Evolutionary conservation across 1,140 invertebrate species (phyloP).

Genomic region (Wiebesia pumilae): DNA sequence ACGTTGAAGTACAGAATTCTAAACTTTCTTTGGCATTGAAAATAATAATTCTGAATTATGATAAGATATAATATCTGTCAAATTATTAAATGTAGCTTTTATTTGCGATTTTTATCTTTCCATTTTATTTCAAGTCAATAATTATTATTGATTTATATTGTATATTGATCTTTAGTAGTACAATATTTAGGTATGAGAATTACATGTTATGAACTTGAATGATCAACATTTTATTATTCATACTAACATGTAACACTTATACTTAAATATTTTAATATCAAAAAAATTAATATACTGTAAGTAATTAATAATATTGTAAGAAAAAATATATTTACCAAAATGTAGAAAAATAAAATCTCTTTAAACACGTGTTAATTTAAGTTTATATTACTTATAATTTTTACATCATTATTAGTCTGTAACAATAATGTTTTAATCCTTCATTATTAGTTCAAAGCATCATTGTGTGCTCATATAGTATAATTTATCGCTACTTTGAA

Average conservation of each 20-base stretch:
- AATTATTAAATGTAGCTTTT: not conserved
- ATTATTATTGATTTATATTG: not conserved
- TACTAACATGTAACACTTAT: no score
- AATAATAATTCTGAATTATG: not conserved
- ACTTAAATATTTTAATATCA: no score
- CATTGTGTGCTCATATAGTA: not conserved
- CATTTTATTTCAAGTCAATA: not conserved
- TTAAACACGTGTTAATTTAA: not conserved
- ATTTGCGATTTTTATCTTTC: not conserved
- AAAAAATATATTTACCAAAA: not conserved
- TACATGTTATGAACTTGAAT: not conserved
- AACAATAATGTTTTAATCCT: not conserved
- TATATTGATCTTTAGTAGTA: not conserved
- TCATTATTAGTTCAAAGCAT: not conserved
- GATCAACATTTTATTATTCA: not conserved
- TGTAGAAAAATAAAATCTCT: not conserved
- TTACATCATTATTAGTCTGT: not conserved
- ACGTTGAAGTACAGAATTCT: not conserved
- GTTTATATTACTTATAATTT: conserved; percentile 10
- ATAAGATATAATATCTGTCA: not conserved
- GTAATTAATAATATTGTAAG: not conserved
- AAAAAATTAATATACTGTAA: no score
- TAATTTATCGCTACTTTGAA: no score
- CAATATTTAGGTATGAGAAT: not conserved
- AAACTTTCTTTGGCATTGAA: not conserved